Evolutionary conservation across 1,140 invertebrate genomes (phyloP).

Genomic region (Hylyphantes graminicola): DNA sequence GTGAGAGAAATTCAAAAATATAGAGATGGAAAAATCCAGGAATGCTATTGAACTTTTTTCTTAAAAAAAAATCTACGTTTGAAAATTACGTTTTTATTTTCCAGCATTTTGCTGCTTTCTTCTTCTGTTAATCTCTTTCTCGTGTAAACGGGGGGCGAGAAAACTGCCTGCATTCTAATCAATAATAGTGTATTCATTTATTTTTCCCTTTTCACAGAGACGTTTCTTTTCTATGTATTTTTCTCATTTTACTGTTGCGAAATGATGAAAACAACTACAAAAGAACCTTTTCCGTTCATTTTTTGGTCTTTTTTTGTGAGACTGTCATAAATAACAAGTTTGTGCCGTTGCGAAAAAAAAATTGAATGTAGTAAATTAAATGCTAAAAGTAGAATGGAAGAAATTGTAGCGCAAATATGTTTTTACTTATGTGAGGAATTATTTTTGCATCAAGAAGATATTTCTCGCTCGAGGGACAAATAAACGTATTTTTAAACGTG

Average conservation of each 20-base stretch:
- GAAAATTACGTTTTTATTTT: conserved; percentile 23
- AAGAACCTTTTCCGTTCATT: too few relatives aligned
- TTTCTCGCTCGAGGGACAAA: too few relatives aligned
- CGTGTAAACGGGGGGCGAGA: not conserved
- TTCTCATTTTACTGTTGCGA: not conserved
- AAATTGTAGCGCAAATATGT: too few relatives aligned
- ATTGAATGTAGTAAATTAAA: too few relatives aligned
- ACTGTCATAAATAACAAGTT: too few relatives aligned
- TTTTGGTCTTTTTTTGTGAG: too few relatives aligned
- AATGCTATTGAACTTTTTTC: not conserved
- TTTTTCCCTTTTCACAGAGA: not conserved
- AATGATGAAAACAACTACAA: too few relatives aligned
- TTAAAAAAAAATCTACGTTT: not conserved
- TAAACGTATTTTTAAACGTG: too few relatives aligned
- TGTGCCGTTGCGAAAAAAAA: too few relatives aligned
- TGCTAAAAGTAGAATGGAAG: too few relatives aligned
- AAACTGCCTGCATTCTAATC: not conserved
- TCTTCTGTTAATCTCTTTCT: conserved; percentile 9
- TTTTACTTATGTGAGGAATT: too few relatives aligned
- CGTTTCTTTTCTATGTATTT: not conserved
- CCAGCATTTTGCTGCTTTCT: conserved; percentile 3
- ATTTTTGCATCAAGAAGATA: too few relatives aligned
- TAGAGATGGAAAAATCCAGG: not conserved
- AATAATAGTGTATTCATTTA: conserved; percentile 15
- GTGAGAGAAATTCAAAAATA: conserved; percentile 4